Evolutionary conservation across 1,140 invertebrate genomes (phyloP).

Genomic region (Lordiphosa clarofinis): DNA sequence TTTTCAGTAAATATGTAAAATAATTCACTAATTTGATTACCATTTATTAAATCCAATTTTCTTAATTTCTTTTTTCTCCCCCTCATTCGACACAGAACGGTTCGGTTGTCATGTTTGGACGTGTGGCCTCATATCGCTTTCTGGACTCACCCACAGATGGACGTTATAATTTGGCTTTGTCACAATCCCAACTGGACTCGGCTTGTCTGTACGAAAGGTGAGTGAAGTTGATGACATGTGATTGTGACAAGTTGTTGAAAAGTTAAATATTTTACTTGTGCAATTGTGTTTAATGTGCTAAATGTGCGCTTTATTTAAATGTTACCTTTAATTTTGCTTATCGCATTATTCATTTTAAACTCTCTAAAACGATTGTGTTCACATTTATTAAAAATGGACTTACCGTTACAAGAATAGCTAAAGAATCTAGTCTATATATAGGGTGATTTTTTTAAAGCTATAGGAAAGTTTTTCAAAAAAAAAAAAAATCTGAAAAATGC

Average conservation of each 20-base stretch:
- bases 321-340: not conserved
- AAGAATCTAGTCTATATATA: too few species aligned
- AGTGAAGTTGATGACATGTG: conserved; percentile 18
- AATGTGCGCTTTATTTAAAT: conserved; percentile 17
- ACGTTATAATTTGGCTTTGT: conserved; percentile 84
- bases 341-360: too few species aligned
- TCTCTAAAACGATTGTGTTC: too few species aligned
- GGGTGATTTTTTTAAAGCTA: too few species aligned
- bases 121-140: conserved; percentile 95
- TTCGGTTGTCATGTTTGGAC: conserved; percentile 92
- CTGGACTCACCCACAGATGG: conserved; percentile 94
- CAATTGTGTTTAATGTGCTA: conserved; percentile 11
- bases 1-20: conserved; percentile 27
- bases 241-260: too few species aligned
- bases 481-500: too few species aligned
- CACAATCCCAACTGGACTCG: conserved; percentile 86
- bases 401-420: too few species aligned
- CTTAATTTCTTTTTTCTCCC: conserved; percentile 9
- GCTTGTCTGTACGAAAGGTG: conserved; percentile 90
- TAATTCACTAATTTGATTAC: conserved; percentile 34
- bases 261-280: not conserved
- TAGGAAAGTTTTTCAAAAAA: too few species aligned
- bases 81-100: conserved; percentile 84
- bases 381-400: too few species aligned
- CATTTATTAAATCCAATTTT: conserved; percentile 25